Evolutionary conservation across 2,797 vertebrate species (phyloP).

Genomic region (Urosaurus nigricauda): DNA sequence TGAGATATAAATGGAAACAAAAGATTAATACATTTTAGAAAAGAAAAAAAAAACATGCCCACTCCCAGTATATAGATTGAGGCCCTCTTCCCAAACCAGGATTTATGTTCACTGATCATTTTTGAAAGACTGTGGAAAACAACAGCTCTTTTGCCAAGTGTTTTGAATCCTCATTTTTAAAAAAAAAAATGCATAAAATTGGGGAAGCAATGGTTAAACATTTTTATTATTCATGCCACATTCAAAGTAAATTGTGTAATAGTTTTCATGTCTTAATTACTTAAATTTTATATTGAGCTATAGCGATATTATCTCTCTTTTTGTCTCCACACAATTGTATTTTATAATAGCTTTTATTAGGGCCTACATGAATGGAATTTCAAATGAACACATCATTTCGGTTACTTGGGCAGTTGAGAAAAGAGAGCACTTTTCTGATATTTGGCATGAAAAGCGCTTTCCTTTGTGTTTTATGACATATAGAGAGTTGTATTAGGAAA

Average conservation of each 20-base stretch:
- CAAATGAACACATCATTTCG: constrained; percentile 81
- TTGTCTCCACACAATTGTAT: constrained; percentile 86
- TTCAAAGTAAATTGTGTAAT: constrained; percentile 85
- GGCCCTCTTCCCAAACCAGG: constrained; percentile 42
- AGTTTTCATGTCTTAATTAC: constrained; percentile 89
- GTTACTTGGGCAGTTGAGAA: constrained; percentile 74
- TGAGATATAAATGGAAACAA: neutral
- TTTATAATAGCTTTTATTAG: constrained; percentile 88
- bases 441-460: constrained; percentile 78
- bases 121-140: neutral
- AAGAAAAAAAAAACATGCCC: neutral
- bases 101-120: constrained; percentile 24
- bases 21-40: constrained; percentile 12
- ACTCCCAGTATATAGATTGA: neutral
- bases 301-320: constrained; percentile 87
- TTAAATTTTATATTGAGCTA: constrained; percentile 87
- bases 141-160: constrained; percentile 5
- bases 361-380: constrained; percentile 84
- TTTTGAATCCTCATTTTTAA: constrained; percentile 13
- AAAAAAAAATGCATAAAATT: constrained; percentile 18
- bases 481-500: constrained; percentile 74
- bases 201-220: constrained; percentile 73
- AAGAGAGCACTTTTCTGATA: constrained; percentile 74
- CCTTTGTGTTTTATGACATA: constrained; percentile 81
- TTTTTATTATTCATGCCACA: constrained; percentile 81